A percentile compares a stretch with the other conserved stretches of the same genome.
These are phyloP conservation scores for Galeopterus variegatus DNA, from an alignment of 2,113 vertebrate species.

Conservation along the genomic window DNA sequence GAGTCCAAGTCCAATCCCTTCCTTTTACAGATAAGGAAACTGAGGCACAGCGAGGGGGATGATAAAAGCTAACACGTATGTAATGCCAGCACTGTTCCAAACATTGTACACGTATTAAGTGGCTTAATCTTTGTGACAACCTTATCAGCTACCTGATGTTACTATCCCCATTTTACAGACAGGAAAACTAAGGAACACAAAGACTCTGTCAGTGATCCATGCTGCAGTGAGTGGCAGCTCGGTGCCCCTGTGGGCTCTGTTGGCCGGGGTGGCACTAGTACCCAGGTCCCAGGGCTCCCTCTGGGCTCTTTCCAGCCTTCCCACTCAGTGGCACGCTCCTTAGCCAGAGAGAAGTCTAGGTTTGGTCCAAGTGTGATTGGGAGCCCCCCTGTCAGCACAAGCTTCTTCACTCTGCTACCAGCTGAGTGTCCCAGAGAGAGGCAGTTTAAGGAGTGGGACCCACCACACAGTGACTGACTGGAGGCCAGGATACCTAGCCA, in stretches of 20 bases:
- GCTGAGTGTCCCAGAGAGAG: neutral
- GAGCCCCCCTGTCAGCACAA: no score
- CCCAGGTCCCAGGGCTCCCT: neutral
- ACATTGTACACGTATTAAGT: fast-evolving
- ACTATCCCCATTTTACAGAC: neutral
- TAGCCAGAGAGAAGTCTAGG: neutral
- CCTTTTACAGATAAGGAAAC: constrained; percentile 13
- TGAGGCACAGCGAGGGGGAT: neutral
- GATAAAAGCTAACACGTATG: fast-evolving
- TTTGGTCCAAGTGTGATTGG: neutral
- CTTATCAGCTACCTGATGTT: neutral
- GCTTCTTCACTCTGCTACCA: neutral
- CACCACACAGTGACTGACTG: neutral
- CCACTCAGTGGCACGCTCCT: fast-evolving
- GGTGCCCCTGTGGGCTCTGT: fast-evolving
- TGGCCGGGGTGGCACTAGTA: neutral
- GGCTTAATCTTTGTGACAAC: neutral
- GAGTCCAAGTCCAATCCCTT: neutral
- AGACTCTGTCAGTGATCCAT: neutral
- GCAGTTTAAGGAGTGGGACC: neutral
- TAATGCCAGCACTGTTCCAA: neutral
- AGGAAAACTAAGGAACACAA: neutral
- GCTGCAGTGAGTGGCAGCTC: neutral
- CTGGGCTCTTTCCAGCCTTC: neutral
- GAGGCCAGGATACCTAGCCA: no score